A percentile compares a stretch with the other conserved stretches of the same genome.
phyloP scores from a whole-genome alignment of 2,113 vertebrate species.

The Pseudorectes ferrugineus region DNA sequence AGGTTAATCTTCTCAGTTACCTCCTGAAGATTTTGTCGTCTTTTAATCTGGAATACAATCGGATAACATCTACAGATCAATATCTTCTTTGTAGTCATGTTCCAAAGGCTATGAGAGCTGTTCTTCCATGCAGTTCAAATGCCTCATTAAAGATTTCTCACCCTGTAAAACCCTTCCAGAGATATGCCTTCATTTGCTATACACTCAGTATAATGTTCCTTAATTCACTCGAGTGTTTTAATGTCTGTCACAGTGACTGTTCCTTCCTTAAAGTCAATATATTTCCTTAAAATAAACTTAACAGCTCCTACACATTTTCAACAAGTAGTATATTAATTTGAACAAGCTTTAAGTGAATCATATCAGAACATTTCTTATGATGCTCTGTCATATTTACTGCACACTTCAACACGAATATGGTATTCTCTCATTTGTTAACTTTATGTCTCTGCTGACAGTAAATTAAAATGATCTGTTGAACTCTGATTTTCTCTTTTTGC shows the following conservation, averaged over 20 bases:
- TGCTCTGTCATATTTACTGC: slow-evolving; percentile 47
- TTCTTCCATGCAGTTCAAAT: slow-evolving; percentile 41
- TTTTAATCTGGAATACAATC: slow-evolving; percentile 57
- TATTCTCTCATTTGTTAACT: slow-evolving; percentile 45
- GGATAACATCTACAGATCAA: slow-evolving; percentile 43
- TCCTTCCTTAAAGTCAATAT: slow-evolving; percentile 42
- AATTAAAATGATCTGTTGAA: slow-evolving; percentile 65
- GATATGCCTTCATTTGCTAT: slow-evolving; percentile 21
- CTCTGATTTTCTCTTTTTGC: slow-evolving; percentile 53
- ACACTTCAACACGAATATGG: background rate
- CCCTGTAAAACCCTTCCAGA: slow-evolving; percentile 49
- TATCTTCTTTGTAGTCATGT: slow-evolving; percentile 41
- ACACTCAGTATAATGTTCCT: slow-evolving; percentile 6
- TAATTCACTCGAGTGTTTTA: slow-evolving; percentile 50
- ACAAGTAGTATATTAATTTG: slow-evolving; percentile 48
- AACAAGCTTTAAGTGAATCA: slow-evolving; percentile 40
- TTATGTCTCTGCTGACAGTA: slow-evolving; percentile 24
- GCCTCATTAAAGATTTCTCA: slow-evolving; percentile 57
- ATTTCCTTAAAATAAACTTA: slow-evolving; percentile 54
- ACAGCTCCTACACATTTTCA: slow-evolving; percentile 47
- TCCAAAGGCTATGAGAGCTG: slow-evolving; percentile 17
- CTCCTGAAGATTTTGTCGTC: slow-evolving; percentile 34
- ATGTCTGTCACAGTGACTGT: slow-evolving; percentile 35
- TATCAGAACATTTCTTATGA: slow-evolving; percentile 42
- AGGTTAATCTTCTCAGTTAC: slow-evolving; percentile 43